These are phyloP conservation scores for Cephus nigrinus DNA, from an alignment of 2,888 invertebrate species.

Conservation along the genomic window DNA sequence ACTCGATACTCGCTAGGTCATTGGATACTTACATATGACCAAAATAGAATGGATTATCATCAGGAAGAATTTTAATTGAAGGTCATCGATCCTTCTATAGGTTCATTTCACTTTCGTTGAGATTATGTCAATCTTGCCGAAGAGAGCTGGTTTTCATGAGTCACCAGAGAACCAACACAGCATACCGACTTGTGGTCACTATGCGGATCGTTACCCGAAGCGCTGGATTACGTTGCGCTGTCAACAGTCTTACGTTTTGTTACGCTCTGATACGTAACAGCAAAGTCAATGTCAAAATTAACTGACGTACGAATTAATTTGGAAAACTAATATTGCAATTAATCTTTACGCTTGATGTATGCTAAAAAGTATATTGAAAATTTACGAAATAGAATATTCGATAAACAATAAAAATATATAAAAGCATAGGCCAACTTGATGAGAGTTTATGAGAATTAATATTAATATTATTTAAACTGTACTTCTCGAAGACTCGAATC, in stretches of 20 bases:
- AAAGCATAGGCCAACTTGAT: background rate
- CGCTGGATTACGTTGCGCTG: slow-evolving; percentile 40
- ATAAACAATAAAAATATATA: background rate
- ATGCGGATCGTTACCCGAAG: slow-evolving; percentile 27
- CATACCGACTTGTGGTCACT: slow-evolving; percentile 13
- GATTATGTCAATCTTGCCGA: slow-evolving; percentile 11
- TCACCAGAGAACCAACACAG: slow-evolving; percentile 13
- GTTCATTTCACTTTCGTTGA: slow-evolving; percentile 15
- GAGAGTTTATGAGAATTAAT: background rate
- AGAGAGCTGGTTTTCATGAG: slow-evolving; percentile 8
- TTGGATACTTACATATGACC: background rate
- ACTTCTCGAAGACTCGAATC: background rate
- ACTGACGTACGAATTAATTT: slow-evolving; percentile 31
- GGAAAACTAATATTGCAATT: background rate
- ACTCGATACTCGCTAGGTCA: background rate
- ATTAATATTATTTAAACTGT: background rate
- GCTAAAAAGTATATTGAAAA: background rate
- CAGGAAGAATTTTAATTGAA: background rate
- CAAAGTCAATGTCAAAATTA: slow-evolving; percentile 38
- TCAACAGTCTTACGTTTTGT: slow-evolving; percentile 45
- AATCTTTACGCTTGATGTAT: background rate
- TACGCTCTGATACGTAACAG: slow-evolving; percentile 27
- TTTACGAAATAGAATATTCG: background rate
- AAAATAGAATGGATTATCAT: background rate
- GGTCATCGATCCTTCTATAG: background rate